A percentile compares a stretch with the other conserved stretches of the same genome.
These are phyloP conservation scores for Diplazon laetatorius DNA, from an alignment of 2,888 invertebrate species.

Conservation along the genomic window DNA sequence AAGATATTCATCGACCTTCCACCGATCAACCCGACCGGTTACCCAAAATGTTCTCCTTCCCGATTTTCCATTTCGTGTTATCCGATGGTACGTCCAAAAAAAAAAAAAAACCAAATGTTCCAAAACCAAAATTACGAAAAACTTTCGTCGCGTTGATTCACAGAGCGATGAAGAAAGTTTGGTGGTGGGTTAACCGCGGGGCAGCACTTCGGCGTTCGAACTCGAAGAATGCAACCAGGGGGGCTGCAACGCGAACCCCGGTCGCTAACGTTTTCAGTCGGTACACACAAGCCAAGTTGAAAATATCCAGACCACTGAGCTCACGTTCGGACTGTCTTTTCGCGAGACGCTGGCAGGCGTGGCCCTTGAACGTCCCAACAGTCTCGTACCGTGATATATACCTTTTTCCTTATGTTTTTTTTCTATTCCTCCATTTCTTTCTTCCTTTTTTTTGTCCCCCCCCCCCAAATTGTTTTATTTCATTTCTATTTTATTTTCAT, in stretches of 20 bases:
- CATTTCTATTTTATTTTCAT: conserved; percentile 29
- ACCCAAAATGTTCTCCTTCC: too few species aligned
- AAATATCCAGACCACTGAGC: conserved; percentile 64
- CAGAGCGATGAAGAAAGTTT: too few species aligned
- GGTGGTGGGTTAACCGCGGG: too few species aligned
- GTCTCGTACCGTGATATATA: conserved; percentile 24
- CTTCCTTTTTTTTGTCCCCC: conserved; percentile 15
- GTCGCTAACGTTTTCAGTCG: not conserved
- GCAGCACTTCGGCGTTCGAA: too few species aligned
- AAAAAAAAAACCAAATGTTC: too few species aligned
- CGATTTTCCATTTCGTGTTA: too few species aligned
- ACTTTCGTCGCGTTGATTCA: too few species aligned
- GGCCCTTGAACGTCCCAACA: conserved; percentile 34
- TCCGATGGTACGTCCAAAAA: too few species aligned
- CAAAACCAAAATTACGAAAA: too few species aligned
- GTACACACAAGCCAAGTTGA: conserved; percentile 55
- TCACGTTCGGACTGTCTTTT: conserved; percentile 21
- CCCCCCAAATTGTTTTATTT: conserved; percentile 24
- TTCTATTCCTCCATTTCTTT: conserved; percentile 31
- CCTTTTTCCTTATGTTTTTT: conserved; percentile 39
- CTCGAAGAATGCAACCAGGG: conserved; percentile 43
- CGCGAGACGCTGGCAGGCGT: conserved; percentile 49
- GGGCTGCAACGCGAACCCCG: too few species aligned
- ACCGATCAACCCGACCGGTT: too few species aligned
- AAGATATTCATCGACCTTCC: too few species aligned